Conservation (phyloP, 2,113 vertebrate species). For the Ceyx cyanopectus region DNA sequence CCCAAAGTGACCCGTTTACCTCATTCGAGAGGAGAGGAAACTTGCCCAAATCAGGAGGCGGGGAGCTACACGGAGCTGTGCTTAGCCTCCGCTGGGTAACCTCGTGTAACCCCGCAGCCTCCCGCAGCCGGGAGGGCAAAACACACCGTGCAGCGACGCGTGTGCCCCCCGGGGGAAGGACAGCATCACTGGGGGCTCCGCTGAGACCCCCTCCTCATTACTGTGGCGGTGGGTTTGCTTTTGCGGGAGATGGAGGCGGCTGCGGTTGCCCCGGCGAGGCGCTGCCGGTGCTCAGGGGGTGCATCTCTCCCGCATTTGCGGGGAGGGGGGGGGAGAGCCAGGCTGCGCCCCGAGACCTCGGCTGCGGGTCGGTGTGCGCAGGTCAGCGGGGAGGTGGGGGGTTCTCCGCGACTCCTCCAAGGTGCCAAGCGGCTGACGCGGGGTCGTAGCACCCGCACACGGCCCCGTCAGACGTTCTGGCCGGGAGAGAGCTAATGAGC, state of each 20-base stretch:
- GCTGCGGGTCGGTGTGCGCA: background rate
- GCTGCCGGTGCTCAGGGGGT: accelerated
- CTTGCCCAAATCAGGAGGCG: background rate
- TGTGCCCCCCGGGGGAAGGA: too few relatives aligned
- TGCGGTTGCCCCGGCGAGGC: too few relatives aligned
- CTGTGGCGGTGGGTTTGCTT: background rate
- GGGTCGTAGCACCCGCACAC: background rate
- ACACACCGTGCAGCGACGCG: accelerated
- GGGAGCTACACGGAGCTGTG: conserved; percentile 13
- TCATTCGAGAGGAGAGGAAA: conserved; percentile 18
- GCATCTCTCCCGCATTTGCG: accelerated
- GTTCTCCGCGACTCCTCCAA: background rate
- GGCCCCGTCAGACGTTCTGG: background rate
- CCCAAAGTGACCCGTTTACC: conserved; percentile 32
- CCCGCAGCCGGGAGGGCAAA: background rate
- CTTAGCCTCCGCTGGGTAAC: background rate
- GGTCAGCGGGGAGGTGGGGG: background rate
- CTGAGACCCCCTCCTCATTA: background rate
- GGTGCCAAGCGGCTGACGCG: background rate
- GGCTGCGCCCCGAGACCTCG: too few relatives aligned
- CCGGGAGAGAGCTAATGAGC: background rate
- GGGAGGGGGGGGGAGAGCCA: too few relatives aligned
- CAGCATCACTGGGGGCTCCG: background rate
- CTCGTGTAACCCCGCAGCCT: background rate
- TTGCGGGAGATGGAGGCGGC: accelerated